phyloP scores from a whole-genome alignment of 2,888 invertebrate species.

The Agonopterix heracliana region DNA sequence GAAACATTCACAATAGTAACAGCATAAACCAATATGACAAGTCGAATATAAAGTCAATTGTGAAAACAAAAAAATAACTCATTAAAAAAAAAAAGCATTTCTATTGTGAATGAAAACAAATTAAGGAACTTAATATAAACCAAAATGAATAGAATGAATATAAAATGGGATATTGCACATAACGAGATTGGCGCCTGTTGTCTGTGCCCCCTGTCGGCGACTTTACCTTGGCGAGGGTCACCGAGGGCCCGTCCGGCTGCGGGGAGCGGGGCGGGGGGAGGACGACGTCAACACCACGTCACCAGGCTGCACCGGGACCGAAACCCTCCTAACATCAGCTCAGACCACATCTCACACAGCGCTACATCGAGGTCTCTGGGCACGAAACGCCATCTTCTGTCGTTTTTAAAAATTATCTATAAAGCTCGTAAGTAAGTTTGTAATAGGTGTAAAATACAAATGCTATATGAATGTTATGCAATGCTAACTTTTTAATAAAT shows the following conservation, averaged over 20 bases:
- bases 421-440: conserved; percentile 56
- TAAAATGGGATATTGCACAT: conserved; percentile 64
- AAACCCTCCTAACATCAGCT: conserved; percentile 63
- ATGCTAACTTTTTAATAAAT: conserved; percentile 11
- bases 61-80: conserved; percentile 17
- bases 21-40: background rate
- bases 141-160: conserved; percentile 37
- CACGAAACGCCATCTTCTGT: conserved; percentile 73
- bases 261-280: conserved; percentile 19
- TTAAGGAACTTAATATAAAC: conserved; percentile 35
- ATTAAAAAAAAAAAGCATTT: conserved; percentile 6
- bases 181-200: conserved; percentile 57
- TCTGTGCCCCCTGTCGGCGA: conserved; percentile 55
- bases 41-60: conserved; percentile 15
- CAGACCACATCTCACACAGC: conserved; percentile 71
- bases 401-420: conserved; percentile 72
- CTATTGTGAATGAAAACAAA: conserved; percentile 23
- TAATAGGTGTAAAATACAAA: conserved; percentile 16
- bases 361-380: conserved; percentile 69
- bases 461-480: conserved; percentile 21
- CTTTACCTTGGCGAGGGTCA: conserved; percentile 56
- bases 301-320: conserved; percentile 34
- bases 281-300: conserved; percentile 25
- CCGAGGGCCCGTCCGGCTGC: conserved; percentile 26
- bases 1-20: conserved; percentile 17